Evolutionary conservation across 1,140 invertebrate species (phyloP).

Genomic region (Ceratosolen solmsi): DNA sequence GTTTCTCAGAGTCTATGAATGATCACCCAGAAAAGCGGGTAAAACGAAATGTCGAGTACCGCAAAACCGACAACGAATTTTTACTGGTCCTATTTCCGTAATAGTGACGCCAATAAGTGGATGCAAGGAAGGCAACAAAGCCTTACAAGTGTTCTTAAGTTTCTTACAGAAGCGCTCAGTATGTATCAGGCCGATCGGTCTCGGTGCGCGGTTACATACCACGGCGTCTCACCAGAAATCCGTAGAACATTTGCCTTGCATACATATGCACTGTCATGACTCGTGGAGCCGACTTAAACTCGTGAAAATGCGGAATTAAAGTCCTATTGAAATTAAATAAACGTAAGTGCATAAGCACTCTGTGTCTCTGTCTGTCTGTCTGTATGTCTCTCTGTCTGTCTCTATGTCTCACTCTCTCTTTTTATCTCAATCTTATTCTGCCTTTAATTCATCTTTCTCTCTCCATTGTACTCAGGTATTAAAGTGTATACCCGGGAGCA

Average conservation of each 20-base stretch:
- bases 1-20: not conserved
- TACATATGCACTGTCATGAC: not conserved
- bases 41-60: not conserved
- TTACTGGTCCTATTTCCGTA: conserved; percentile 16
- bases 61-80: conserved; percentile 34
- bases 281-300: not conserved
- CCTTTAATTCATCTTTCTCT: too few relatives aligned
- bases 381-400: too few relatives aligned
- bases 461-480: too few relatives aligned
- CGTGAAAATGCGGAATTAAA: conserved; percentile 46
- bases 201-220: conserved; percentile 15
- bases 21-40: not conserved
- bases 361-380: too few relatives aligned
- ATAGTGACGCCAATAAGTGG: conserved; percentile 23
- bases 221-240: conserved; percentile 5
- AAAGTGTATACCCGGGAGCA: too few relatives aligned
- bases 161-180: conserved; percentile 22
- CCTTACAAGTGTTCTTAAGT: conserved; percentile 31
- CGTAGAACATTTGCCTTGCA: not conserved
- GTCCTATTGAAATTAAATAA: too few relatives aligned
- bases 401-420: not conserved
- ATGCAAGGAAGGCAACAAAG: not conserved
- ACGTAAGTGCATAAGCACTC: not conserved
- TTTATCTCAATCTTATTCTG: too few relatives aligned
- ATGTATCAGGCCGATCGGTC: conserved; percentile 27